These are phyloP conservation scores for Chionodraco myersi DNA, from an alignment of 2,113 vertebrate species.

Conservation along the genomic window DNA sequence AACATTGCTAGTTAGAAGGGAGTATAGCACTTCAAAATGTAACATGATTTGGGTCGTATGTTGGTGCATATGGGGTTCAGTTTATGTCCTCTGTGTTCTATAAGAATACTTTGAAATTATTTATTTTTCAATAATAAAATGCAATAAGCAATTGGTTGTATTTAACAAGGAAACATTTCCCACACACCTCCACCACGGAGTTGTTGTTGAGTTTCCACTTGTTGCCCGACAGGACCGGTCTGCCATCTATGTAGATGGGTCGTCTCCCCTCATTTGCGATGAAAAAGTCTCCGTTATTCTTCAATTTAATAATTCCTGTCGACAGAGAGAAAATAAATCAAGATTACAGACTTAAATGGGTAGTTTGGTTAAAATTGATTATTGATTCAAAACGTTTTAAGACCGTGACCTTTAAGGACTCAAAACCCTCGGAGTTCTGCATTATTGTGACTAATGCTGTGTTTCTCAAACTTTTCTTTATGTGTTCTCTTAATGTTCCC, in stretches of 20 bases:
- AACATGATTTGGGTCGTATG: too few species aligned
- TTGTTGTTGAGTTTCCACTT: slow-evolving; percentile 98
- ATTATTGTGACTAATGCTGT: neutral
- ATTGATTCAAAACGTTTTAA: neutral
- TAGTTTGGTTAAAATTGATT: neutral
- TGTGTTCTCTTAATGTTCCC: too few species aligned
- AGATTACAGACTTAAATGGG: neutral
- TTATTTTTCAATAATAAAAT: too few species aligned
- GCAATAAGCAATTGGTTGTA: too few species aligned
- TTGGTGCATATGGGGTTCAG: too few species aligned
- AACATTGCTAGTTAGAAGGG: too few species aligned
- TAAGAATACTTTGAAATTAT: too few species aligned
- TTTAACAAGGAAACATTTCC: neutral
- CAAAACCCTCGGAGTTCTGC: neutral
- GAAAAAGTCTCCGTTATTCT: slow-evolving; percentile 97
- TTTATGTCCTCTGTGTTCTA: too few species aligned
- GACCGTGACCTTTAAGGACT: too few species aligned
- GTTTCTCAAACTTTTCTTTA: neutral
- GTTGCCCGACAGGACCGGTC: slow-evolving; percentile 93
- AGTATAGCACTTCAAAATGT: too few species aligned
- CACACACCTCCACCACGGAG: slow-evolving; percentile 92
- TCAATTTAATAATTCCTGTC: slow-evolving; percentile 94
- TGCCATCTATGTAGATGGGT: slow-evolving; percentile 94
- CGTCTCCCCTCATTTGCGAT: slow-evolving; percentile 94
- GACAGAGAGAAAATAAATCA: slow-evolving; percentile 2